phyloP scores from a whole-genome alignment of 2,797 vertebrate genomes.

The Aselliscus stoliczkanus region DNA sequence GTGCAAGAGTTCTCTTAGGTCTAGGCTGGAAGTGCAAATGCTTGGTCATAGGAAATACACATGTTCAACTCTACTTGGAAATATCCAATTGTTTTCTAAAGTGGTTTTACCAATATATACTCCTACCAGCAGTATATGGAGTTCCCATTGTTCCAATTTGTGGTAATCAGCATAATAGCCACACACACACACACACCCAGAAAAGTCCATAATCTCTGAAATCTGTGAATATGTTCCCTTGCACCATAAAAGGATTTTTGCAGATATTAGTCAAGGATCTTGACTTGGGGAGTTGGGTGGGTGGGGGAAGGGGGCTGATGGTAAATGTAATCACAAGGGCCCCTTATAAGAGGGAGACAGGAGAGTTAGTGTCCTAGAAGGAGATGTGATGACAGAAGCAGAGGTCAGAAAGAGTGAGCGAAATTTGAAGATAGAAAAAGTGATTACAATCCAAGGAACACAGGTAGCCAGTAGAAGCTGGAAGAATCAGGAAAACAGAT shows the following conservation, averaged over 20 bases:
- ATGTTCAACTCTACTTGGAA: background rate
- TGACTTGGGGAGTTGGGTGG: background rate
- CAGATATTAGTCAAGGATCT: background rate
- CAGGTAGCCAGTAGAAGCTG: background rate
- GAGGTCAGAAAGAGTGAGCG: background rate
- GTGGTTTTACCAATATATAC: background rate
- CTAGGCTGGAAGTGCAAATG: background rate
- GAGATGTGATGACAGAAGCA: background rate
- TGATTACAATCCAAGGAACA: background rate
- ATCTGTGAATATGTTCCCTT: background rate
- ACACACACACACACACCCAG: too few relatives aligned
- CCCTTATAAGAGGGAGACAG: background rate
- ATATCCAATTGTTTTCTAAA: background rate
- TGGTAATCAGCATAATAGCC: background rate
- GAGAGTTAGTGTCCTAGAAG: background rate
- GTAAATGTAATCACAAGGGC: background rate
- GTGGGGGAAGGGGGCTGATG: too few relatives aligned
- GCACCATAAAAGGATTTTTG: background rate
- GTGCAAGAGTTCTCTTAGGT: background rate
- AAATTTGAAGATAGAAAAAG: background rate
- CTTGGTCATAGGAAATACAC: background rate
- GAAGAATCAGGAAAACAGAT: background rate
- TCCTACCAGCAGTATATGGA: background rate
- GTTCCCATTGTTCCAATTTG: background rate
- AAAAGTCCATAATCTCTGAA: background rate